These are phyloP conservation scores for Trissoscelio sp. DNA, from an alignment of 2,888 invertebrate species.

Conservation along the genomic window DNA sequence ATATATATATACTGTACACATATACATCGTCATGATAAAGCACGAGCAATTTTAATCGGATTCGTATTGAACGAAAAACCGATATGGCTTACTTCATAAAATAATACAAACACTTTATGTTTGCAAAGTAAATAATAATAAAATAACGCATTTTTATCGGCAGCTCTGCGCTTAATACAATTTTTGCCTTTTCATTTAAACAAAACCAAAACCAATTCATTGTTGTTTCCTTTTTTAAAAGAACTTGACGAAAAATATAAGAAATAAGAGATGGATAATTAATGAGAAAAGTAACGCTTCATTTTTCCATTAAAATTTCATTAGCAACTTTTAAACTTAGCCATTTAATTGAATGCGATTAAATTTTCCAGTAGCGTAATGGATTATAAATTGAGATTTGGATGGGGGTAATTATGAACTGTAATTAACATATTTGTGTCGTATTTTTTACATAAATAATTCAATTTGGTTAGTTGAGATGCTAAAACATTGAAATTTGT, in stretches of 20 bases:
- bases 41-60: conserved; percentile 51
- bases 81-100: conserved; percentile 35
- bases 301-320: conserved; percentile 19
- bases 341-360: conserved; percentile 5
- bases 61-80: conserved; percentile 56
- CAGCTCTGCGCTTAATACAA: conserved; percentile 35
- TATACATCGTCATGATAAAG: conserved; percentile 26
- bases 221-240: background rate
- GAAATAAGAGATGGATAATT: background rate
- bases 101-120: conserved; percentile 37
- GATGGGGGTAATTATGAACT: background rate
- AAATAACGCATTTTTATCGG: conserved; percentile 48
- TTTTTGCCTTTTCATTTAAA: conserved; percentile 11
- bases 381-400: background rate
- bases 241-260: background rate
- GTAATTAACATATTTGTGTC: background rate
- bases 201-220: background rate
- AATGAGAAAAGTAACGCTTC: conserved; percentile 15
- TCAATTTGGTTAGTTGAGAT: too few relatives aligned
- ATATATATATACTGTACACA: background rate
- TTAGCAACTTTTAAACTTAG: conserved; percentile 13
- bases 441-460: background rate
- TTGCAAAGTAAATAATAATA: conserved; percentile 52
- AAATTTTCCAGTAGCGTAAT: background rate
- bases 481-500: too few relatives aligned